Evolutionary conservation across 2,888 invertebrate species (phyloP).

Genomic region (Synergus umbraculus): DNA sequence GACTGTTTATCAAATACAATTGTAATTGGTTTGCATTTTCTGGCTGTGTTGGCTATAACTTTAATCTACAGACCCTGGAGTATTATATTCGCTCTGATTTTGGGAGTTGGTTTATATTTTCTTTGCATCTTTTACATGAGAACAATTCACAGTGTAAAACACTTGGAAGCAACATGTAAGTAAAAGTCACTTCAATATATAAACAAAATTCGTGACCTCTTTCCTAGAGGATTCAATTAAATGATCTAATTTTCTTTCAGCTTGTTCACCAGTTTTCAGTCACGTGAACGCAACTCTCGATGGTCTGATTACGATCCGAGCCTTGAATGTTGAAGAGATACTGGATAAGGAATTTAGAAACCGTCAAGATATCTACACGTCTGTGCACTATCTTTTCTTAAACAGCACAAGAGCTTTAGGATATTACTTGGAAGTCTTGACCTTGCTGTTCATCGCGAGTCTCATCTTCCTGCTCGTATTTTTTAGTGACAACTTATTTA

Average conservation of each 20-base stretch:
- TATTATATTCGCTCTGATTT: background rate
- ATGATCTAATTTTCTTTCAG: slow-evolving; percentile 76
- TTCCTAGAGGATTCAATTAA: no score
- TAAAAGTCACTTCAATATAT: background rate
- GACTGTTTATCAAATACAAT: background rate
- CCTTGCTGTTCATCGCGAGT: slow-evolving; percentile 58
- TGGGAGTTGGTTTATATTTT: background rate
- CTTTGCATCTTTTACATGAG: background rate
- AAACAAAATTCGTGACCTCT: no score
- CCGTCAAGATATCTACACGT: slow-evolving; percentile 82
- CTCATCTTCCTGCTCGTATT: slow-evolving; percentile 78
- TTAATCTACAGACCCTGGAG: background rate
- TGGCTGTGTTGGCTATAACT: background rate
- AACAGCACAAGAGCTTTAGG: slow-evolving; percentile 83
- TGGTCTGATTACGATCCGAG: slow-evolving; percentile 94
- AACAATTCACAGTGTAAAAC: background rate
- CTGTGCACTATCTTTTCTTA: slow-evolving; percentile 84
- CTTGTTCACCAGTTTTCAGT: slow-evolving; percentile 95
- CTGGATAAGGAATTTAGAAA: slow-evolving; percentile 80
- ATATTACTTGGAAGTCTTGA: slow-evolving; percentile 82
- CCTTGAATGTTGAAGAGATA: slow-evolving; percentile 84
- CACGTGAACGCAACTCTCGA: slow-evolving; percentile 93
- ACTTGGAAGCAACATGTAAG: background rate
- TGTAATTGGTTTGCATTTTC: background rate
- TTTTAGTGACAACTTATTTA: slow-evolving; percentile 48